A percentile compares a stretch with the other conserved stretches of the same genome.
Conservation (phyloP, 2,888 invertebrate genomes). For the Limenitis camilla region DNA sequence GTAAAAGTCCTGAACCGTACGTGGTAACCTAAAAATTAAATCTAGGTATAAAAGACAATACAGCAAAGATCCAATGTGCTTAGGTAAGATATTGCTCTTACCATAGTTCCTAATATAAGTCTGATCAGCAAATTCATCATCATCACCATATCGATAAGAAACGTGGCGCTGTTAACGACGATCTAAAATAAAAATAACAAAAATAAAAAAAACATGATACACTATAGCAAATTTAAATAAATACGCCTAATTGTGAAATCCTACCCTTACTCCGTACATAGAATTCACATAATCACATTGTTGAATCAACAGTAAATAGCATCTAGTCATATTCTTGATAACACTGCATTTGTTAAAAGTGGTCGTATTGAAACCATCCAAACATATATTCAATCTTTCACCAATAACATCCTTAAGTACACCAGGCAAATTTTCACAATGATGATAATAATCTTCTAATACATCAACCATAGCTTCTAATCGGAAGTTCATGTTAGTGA, state of each 20-base stretch:
- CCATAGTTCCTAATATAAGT: slow-evolving; percentile 19
- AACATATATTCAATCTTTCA: neutral
- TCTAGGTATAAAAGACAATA: neutral
- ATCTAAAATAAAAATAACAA: slow-evolving; percentile 16
- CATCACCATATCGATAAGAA: slow-evolving; percentile 21
- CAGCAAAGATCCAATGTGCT: no score
- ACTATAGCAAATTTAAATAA: no score
- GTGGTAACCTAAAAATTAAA: neutral
- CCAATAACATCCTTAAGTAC: slow-evolving; percentile 3
- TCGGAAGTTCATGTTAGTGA: slow-evolving; percentile 21
- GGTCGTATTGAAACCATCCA: slow-evolving; percentile 15
- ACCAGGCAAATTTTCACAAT: slow-evolving; percentile 2
- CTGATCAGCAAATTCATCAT: slow-evolving; percentile 21
- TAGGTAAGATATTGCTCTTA: slow-evolving; percentile 1
- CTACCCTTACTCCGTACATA: slow-evolving; percentile 24
- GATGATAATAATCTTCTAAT: slow-evolving; percentile 16
- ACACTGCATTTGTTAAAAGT: slow-evolving; percentile 6
- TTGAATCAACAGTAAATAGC: slow-evolving; percentile 22
- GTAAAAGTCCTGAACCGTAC: neutral
- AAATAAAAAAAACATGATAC: no score
- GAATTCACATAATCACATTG: slow-evolving; percentile 24
- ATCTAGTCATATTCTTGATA: slow-evolving; percentile 18
- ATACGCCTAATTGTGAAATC: slow-evolving; percentile 16
- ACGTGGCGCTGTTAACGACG: slow-evolving; percentile 9
- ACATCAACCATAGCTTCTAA: slow-evolving; percentile 19